Conservation (phyloP, 37 sponge, comb jelly and placozoan species). For the Halichondria panicea region DNA sequence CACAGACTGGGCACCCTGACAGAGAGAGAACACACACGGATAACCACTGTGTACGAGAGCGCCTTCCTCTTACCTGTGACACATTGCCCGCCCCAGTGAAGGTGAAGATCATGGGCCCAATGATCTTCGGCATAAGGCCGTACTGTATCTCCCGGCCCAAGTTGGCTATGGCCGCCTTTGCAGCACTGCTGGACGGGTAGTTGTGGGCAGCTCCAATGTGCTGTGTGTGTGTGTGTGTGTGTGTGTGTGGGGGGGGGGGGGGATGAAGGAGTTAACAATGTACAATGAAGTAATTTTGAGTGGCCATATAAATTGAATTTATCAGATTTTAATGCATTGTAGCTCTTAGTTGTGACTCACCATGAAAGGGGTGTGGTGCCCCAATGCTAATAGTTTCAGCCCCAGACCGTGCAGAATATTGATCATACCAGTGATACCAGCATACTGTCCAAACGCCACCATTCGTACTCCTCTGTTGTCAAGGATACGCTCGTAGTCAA, state of each 20-base stretch:
- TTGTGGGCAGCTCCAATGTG: slow-evolving; percentile 93
- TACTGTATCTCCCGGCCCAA: slow-evolving; percentile 80
- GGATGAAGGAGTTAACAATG: background rate
- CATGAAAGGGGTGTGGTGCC: slow-evolving; percentile 95
- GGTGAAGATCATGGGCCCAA: slow-evolving; percentile 88
- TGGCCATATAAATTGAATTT: too few relatives aligned
- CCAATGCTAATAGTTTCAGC: slow-evolving; percentile 83
- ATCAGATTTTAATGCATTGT: too few relatives aligned
- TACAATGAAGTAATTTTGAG: background rate
- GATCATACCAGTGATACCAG: slow-evolving; percentile 85
- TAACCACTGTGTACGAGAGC: background rate
- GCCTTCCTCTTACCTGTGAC: slow-evolving; percentile 61
- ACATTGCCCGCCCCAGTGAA: slow-evolving; percentile 98
- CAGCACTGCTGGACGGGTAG: slow-evolving; percentile 74
- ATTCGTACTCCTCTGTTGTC: slow-evolving; percentile 70
- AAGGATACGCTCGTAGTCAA: slow-evolving; percentile 93
- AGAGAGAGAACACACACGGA: background rate
- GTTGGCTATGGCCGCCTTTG: slow-evolving; percentile 78
- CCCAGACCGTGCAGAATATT: slow-evolving; percentile 96
- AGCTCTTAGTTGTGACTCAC: slow-evolving; percentile 27
- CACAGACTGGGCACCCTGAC: slow-evolving; percentile 90
- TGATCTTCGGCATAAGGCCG: slow-evolving; percentile 53
- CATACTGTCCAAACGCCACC: slow-evolving; percentile 96
- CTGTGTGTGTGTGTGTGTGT: too few relatives aligned
- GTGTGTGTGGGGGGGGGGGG: too few relatives aligned